Percentiles rank a stretch among this genome's conserved stretches.
phyloP scores from a whole-genome alignment of 2,888 invertebrate genomes.

The Pelosia muscerda region DNA sequence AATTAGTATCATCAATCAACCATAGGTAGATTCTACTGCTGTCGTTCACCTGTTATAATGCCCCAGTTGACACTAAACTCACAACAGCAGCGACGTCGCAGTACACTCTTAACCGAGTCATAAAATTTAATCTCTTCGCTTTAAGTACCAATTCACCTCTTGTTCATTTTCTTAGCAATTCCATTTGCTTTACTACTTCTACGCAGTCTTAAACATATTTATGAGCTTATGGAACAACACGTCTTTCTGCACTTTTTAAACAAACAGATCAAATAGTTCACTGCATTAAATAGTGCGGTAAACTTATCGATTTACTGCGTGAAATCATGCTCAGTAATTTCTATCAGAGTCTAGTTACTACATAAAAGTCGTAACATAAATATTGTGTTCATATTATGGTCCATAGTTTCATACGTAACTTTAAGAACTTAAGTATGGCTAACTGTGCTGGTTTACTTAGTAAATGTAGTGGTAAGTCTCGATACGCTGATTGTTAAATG shows the following conservation, averaged over 20 bases:
- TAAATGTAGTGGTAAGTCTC: background rate
- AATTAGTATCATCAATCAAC: background rate
- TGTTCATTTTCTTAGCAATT: conserved; percentile 5
- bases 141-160: conserved; percentile 7
- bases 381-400: conserved; percentile 41
- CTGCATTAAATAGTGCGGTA: conserved; percentile 29
- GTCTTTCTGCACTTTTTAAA: background rate
- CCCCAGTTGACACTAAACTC: background rate
- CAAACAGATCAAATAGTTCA: conserved; percentile 35
- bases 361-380: conserved; percentile 36
- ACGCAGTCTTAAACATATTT: conserved; percentile 11
- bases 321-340: conserved; percentile 49
- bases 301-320: conserved; percentile 39
- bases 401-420: conserved; percentile 43
- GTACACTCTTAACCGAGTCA: conserved; percentile 1
- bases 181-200: background rate
- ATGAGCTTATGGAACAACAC: conserved; percentile 12
- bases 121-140: conserved; percentile 6
- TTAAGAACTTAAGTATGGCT: conserved; percentile 32
- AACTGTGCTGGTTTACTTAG: conserved; percentile 9
- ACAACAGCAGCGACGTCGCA: background rate
- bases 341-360: conserved; percentile 40
- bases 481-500: conserved; percentile 13
- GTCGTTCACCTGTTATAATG: background rate
- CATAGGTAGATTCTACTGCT: background rate